Base-by-base conservation (phyloP, 2,113 vertebrate genomes). In the Larimichthys crocea region DNA sequence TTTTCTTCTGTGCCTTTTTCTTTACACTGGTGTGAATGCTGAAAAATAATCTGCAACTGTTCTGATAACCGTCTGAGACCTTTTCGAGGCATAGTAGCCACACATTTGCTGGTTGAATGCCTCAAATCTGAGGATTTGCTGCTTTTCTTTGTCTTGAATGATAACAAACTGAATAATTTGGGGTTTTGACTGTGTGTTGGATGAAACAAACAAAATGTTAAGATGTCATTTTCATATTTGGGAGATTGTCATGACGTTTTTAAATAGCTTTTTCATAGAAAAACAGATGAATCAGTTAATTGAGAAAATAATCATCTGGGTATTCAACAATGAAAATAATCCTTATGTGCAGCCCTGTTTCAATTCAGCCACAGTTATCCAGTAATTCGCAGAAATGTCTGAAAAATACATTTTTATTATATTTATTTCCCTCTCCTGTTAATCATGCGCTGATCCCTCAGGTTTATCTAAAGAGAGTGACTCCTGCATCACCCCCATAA, bases 181-280 rank as follows among this genome's bases (percentile, higher is more conserved):
- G 9, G n/a, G 12, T 5, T 72, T 57, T 1, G 3, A 24, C 10
- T 53, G 14, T 42, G 44, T 24, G 16, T 19, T 35, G 8, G 9
- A 10, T 62, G 19, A 17, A 64, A 10, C 2, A 0, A 31, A 49
- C 26, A 19, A 2, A 26, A 31, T 52, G 29, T 31, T 3, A 67
- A 48, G 5, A 8, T 20, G 26, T 12, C 44, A 29, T 1, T 20
- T 68, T 63, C 35, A 5, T 14, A 26, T 50, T 9, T 61, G 19
- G 0, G 9, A 46, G 40, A 1, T 14, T 48, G 15, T 40, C 0
- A 3, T 24, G n/a, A 31, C n/a, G 48, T 3, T 55, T 22, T 44
- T 57, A 5, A 26, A 29, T 24, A 3, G 12, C 7, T 29, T 55
- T 55, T 24, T 57, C 26, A 26, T 16, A 57, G 24, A 57, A 12